Evolutionary conservation across 2,113 vertebrate species (phyloP).

Genomic region (Dascyllus trimaculatus): DNA sequence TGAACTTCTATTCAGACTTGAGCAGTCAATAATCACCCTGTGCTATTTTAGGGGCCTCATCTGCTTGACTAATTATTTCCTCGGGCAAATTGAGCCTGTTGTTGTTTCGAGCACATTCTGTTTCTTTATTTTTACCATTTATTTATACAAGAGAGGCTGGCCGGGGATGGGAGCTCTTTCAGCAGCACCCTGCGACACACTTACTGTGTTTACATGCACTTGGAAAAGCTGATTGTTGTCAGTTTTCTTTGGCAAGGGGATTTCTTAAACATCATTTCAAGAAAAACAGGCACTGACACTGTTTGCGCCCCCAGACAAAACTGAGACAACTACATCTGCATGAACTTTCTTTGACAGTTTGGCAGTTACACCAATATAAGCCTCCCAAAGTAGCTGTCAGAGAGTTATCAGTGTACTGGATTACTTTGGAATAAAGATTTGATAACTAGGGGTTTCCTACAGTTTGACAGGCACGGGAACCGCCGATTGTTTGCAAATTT

Average conservation of each 20-base stretch:
- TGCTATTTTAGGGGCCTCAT: conserved; percentile 52
- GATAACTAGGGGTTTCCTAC: no score
- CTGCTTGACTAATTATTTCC: conserved; percentile 50
- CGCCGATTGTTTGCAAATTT: no score
- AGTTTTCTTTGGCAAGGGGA: background rate
- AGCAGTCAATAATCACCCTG: conserved; percentile 38
- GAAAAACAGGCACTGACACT: background rate
- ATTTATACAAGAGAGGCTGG: conserved; percentile 21
- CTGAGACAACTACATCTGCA: no score
- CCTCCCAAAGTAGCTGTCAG: no score
- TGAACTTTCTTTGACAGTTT: no score
- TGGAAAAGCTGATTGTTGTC: background rate
- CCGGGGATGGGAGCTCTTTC: background rate
- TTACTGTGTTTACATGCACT: conserved; percentile 8
- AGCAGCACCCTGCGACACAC: background rate
- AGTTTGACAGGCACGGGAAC: no score
- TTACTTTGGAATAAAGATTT: no score
- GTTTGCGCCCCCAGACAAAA: no score
- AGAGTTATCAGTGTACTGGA: no score
- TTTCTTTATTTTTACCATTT: background rate
- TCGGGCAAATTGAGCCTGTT: conserved; percentile 16
- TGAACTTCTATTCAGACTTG: conserved; percentile 12
- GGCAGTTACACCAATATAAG: no score
- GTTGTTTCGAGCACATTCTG: conserved; percentile 5
- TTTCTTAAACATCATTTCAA: background rate